Percentiles rank a stretch among this genome's conserved stretches.
Evolutionary conservation across 2,113 vertebrate species (phyloP).

Genomic region (Rousettus leschenaultii): DNA sequence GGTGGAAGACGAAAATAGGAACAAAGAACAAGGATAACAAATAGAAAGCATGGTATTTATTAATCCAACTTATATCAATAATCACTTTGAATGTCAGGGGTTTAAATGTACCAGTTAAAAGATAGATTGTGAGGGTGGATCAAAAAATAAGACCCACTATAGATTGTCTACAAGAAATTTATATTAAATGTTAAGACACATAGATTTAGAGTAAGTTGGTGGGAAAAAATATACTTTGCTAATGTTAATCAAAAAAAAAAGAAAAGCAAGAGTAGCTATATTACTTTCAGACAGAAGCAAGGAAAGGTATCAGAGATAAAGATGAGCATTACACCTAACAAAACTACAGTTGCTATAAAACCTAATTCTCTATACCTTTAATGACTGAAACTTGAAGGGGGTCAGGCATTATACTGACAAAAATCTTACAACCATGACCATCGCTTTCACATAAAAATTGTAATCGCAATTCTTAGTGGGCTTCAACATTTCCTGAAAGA

Average conservation of each 20-base stretch:
- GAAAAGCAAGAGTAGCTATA: not conserved
- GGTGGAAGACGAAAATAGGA: not conserved
- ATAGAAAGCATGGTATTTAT: not conserved
- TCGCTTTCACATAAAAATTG: not conserved
- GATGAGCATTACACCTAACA: not conserved
- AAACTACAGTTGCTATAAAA: not conserved
- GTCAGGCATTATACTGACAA: not conserved
- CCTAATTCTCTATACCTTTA: not conserved
- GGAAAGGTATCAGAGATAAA: not conserved
- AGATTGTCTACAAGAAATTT: too few relatives aligned
- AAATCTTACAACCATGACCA: not conserved
- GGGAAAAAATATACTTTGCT: too few relatives aligned
- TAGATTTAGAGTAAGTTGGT: too few relatives aligned
- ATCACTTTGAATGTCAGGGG: not conserved
- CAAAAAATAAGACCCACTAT: not conserved
- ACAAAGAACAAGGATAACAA: not conserved
- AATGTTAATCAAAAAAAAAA: not conserved
- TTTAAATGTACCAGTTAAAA: not conserved
- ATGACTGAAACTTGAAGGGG: not conserved
- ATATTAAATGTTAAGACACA: too few relatives aligned
- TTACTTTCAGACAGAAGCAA: not conserved
- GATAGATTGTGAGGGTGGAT: not conserved
- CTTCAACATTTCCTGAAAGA: not conserved
- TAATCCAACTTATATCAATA: not conserved
- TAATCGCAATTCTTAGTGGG: not conserved